Evolutionary conservation across 1,140 invertebrate genomes (phyloP).

Genomic region (Brachionus plicatilis): DNA sequence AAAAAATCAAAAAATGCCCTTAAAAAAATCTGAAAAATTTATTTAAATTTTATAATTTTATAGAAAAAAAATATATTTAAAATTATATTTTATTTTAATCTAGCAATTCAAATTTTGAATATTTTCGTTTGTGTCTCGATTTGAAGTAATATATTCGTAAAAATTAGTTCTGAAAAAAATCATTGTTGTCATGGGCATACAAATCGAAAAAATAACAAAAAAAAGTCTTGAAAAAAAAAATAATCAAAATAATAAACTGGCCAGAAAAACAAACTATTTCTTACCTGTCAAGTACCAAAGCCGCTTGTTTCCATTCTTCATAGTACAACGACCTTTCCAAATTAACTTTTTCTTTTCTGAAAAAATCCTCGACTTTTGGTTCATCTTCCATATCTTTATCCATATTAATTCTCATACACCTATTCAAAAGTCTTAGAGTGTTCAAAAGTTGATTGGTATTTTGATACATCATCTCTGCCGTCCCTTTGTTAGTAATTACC

Average conservation of each 20-base stretch:
- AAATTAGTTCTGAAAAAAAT: slow-evolving; percentile 31
- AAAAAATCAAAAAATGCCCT: no score
- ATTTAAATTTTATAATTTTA: no score
- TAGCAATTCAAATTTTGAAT: slow-evolving; percentile 4
- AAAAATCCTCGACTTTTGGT: neutral
- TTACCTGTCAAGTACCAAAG: slow-evolving; percentile 33
- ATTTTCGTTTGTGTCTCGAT: neutral
- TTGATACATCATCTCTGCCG: neutral
- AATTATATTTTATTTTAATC: neutral
- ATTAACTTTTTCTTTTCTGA: neutral
- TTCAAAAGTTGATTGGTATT: neutral
- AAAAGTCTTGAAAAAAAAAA: slow-evolving; percentile 11
- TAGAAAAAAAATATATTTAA: no score
- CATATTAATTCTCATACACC: neutral
- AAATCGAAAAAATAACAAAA: slow-evolving; percentile 25
- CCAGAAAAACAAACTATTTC: neutral
- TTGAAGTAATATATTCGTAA: slow-evolving; percentile 18
- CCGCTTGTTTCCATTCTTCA: slow-evolving; percentile 37
- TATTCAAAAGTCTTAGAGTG: neutral
- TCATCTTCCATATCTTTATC: neutral
- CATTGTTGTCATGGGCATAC: slow-evolving; percentile 33
- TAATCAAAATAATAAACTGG: neutral
- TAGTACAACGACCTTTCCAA: slow-evolving; percentile 9
- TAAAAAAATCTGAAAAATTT: no score
- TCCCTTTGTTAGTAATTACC: neutral